Evolutionary conservation across 2,888 invertebrate species (phyloP).

Genomic region (Nomada lathburiana): DNA sequence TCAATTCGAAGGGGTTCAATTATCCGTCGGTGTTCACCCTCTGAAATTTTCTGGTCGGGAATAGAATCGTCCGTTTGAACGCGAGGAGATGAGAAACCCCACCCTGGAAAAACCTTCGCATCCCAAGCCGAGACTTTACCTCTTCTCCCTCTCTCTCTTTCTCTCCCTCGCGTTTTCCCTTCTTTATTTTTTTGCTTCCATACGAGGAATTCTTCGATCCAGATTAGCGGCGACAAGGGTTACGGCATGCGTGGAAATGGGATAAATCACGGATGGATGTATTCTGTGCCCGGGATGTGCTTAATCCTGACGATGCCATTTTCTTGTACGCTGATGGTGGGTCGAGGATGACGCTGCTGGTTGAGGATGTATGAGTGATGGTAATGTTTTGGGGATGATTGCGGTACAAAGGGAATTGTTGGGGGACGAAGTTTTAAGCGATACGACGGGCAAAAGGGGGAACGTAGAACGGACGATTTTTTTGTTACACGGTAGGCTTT

Average conservation of each 20-base stretch:
- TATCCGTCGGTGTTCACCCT: slow-evolving; percentile 1
- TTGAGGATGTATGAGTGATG: neutral
- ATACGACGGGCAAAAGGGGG: too few species aligned
- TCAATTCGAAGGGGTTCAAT: slow-evolving; percentile 52
- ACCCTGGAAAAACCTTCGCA: neutral
- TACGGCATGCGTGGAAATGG: neutral
- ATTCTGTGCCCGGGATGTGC: neutral
- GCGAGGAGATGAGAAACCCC: neutral
- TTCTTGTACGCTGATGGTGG: neutral
- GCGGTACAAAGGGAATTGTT: neutral
- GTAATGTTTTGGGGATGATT: too few species aligned
- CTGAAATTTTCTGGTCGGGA: neutral
- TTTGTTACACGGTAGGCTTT: too few species aligned
- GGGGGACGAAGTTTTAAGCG: neutral
- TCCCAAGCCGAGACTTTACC: slow-evolving; percentile 10
- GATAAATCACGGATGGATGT: slow-evolving; percentile 35
- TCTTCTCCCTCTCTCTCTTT: neutral
- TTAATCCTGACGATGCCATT: neutral
- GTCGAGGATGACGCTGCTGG: neutral
- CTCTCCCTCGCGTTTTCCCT: neutral
- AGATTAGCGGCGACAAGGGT: slow-evolving; percentile 20
- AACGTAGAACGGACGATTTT: too few species aligned
- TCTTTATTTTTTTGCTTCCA: neutral
- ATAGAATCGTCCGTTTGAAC: slow-evolving; percentile 18
- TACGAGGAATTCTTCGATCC: slow-evolving; percentile 14